Conservation (phyloP, 2,113 vertebrate genomes). For the Phoenicopterus ruber region DNA sequence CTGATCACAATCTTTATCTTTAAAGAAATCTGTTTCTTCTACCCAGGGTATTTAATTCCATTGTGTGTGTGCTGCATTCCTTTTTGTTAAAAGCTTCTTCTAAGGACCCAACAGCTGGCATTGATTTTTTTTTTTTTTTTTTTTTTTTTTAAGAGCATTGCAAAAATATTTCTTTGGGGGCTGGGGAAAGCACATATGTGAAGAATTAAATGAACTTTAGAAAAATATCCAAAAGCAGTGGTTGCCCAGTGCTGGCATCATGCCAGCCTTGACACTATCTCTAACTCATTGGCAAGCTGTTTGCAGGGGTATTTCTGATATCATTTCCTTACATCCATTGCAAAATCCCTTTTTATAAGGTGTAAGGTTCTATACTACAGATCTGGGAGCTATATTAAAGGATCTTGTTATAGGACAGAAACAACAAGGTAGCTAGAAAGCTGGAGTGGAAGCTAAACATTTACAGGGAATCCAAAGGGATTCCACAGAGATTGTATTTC, state of each 20-base stretch:
- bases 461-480: not conserved
- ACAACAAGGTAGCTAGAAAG: not conserved
- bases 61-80: not conserved
- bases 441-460: not conserved
- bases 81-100: not conserved
- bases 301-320: slow-evolving; percentile 10
- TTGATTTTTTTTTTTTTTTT: not conserved
- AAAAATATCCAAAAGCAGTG: not conserved
- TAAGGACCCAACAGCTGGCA: not conserved
- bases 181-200: not conserved
- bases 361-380: not conserved
- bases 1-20: not conserved
- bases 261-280: not conserved
- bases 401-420: not conserved
- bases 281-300: not conserved
- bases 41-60: not conserved
- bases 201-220: not conserved
- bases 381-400: slow-evolving; percentile 1
- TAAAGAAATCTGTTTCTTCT: not conserved
- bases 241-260: not conserved
- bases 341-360: slow-evolving; percentile 40
- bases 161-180: not conserved
- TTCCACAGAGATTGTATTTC: slow-evolving; percentile 5
- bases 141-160: not conserved
- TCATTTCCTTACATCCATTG: not conserved